phyloP scores from a whole-genome alignment of 2,113 vertebrate genomes.

The Xiphophorus couchianus region DNA sequence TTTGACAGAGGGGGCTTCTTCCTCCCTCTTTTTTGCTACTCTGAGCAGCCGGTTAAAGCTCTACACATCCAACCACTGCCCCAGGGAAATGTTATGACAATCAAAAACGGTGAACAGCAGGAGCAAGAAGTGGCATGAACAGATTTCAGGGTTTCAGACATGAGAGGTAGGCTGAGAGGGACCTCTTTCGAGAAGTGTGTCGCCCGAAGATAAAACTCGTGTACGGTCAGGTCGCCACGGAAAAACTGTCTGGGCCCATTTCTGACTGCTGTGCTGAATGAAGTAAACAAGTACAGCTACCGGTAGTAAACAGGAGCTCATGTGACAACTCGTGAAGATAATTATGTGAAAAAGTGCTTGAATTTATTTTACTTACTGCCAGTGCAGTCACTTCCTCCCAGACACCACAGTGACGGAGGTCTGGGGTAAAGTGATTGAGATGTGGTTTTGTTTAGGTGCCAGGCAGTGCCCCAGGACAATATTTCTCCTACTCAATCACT shows the following conservation, averaged over 20 bases:
- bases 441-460: slow-evolving; percentile 66
- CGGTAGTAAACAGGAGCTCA: slow-evolving; percentile 47
- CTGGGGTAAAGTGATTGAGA: slow-evolving; percentile 56
- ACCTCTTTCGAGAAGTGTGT: slow-evolving; percentile 74
- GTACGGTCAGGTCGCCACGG: slow-evolving; percentile 62
- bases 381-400: slow-evolving; percentile 10
- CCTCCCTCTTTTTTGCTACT: slow-evolving; percentile 22
- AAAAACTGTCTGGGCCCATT: slow-evolving; percentile 58
- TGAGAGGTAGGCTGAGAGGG: slow-evolving; percentile 70
- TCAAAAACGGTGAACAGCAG: slow-evolving; percentile 67
- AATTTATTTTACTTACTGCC: background rate
- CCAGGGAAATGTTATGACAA: slow-evolving; percentile 81
- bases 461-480: slow-evolving; percentile 54
- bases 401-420: slow-evolving; percentile 24
- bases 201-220: slow-evolving; percentile 80
- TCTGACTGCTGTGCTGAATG: slow-evolving; percentile 47
- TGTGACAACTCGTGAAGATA: slow-evolving; percentile 34
- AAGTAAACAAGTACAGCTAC: slow-evolving; percentile 67
- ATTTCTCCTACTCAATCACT: slow-evolving; percentile 55
- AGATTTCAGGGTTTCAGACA: slow-evolving; percentile 69
- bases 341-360: slow-evolving; percentile 4
- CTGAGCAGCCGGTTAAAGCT: slow-evolving; percentile 51
- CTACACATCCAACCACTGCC: slow-evolving; percentile 58
- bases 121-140: slow-evolving; percentile 84
- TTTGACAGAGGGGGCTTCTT: slow-evolving; percentile 15